phyloP scores from a whole-genome alignment of 2,797 vertebrate species.

The Novumbra hubbsi region DNA sequence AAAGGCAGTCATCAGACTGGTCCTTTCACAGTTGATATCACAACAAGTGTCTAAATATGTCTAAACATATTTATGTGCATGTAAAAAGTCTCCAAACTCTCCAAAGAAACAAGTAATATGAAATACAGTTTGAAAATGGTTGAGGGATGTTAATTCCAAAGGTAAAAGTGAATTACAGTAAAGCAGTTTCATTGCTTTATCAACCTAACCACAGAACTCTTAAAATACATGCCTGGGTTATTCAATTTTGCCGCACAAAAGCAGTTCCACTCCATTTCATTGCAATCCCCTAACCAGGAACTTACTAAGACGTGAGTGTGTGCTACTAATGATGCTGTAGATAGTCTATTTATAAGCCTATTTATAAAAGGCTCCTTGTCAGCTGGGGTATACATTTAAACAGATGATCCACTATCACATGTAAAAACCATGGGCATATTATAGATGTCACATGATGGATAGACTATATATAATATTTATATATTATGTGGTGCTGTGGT shows the following conservation, averaged over 20 bases:
- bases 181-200: constrained; percentile 66
- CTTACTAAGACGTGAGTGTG: not conserved
- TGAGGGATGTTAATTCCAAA: not conserved
- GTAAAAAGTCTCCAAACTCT: too few species aligned
- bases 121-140: not conserved
- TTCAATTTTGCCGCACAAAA: not conserved
- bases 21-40: constrained; percentile 8
- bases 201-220: constrained; percentile 49
- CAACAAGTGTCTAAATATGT: constrained; percentile 56
- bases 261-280: too few species aligned
- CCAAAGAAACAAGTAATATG: too few species aligned
- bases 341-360: too few species aligned
- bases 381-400: constrained; percentile 14
- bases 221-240: constrained; percentile 46
- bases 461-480: constrained; percentile 46
- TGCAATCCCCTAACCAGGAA: constrained; percentile 21
- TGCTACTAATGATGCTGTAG: too few species aligned
- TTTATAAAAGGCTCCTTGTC: not conserved
- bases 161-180: constrained; percentile 22
- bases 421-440: not conserved
- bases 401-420: constrained; percentile 1
- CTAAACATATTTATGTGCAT: constrained; percentile 29
- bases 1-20: too few species aligned
- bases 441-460: constrained; percentile 34
- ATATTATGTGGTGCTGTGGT: constrained; percentile 37